Conservation (phyloP, 2,888 invertebrate genomes). For the Mycalesis mineus region DNA sequence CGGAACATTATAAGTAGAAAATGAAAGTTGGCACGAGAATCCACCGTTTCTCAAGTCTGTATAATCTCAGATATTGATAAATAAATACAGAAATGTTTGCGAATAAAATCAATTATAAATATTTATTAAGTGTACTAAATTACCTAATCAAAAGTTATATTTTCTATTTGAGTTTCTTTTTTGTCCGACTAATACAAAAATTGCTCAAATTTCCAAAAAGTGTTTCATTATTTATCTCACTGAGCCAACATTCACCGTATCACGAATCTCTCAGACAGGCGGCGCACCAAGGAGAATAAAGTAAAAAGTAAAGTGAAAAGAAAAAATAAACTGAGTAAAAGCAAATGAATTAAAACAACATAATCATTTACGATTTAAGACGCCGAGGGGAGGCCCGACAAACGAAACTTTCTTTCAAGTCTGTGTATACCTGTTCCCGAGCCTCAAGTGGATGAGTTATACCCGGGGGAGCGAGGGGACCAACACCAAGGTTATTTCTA, state of each 20-base stretch:
- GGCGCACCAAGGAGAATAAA: slow-evolving; percentile 61
- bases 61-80: no score
- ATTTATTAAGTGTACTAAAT: no score
- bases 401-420: slow-evolving; percentile 75
- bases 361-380: slow-evolving; percentile 75
- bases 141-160: no score
- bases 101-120: no score
- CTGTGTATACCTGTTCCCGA: slow-evolving; percentile 72
- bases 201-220: neutral
- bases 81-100: no score
- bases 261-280: slow-evolving; percentile 67
- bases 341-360: slow-evolving; percentile 77
- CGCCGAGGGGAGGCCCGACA: slow-evolving; percentile 64
- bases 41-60: no score
- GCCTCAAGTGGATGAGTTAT: slow-evolving; percentile 76
- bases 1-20: no score
- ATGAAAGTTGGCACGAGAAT: no score
- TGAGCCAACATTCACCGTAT: neutral
- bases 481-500: slow-evolving; percentile 61
- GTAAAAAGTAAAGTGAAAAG: slow-evolving; percentile 43
- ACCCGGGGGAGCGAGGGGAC: slow-evolving; percentile 66
- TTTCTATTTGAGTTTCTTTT: no score
- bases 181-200: no score
- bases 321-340: slow-evolving; percentile 55
- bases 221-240: neutral